Percentiles rank a stretch among this genome's conserved stretches.
phyloP scores from a whole-genome alignment of 2,888 invertebrate genomes.

The Monopis laevigella region DNA sequence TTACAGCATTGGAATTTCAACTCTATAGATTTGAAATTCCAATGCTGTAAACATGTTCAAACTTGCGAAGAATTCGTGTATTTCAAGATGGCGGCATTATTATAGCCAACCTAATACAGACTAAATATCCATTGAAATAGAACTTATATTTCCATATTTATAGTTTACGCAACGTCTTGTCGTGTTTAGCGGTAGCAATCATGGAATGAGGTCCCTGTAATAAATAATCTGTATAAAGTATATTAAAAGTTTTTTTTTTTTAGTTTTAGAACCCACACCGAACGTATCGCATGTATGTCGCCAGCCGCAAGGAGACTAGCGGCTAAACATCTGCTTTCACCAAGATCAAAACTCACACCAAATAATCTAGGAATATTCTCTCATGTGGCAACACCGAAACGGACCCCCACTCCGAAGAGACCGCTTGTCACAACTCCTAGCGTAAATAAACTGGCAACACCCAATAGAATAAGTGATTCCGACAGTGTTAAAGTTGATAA shows the following conservation, averaged over 20 bases:
- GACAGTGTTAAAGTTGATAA: conserved; percentile 36
- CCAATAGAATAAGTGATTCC: conserved; percentile 15
- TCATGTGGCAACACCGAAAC: conserved; percentile 32
- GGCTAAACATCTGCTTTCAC: conserved; percentile 63
- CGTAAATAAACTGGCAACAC: conserved; percentile 22
- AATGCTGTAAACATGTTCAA: too few species aligned
- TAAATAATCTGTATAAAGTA: too few species aligned
- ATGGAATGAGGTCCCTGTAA: too few species aligned
- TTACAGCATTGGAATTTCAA: too few species aligned
- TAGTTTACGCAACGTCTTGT: too few species aligned
- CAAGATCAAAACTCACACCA: conserved; percentile 51
- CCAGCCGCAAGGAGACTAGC: conserved; percentile 93
- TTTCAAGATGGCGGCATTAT: too few species aligned
- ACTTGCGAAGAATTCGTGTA: too few species aligned
- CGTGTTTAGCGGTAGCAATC: too few species aligned
- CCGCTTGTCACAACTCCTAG: conserved; percentile 34
- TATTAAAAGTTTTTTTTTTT: conserved; percentile 27
- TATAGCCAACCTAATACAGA: too few species aligned
- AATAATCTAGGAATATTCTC: conserved; percentile 42
- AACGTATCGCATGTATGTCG: conserved; percentile 90
- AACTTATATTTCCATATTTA: too few species aligned
- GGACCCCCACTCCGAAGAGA: conserved; percentile 27
- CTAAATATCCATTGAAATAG: too few species aligned
- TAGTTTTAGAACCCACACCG: conserved; percentile 71
- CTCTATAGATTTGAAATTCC: too few species aligned